Percentiles rank a stretch among this genome's conserved stretches.
These are phyloP conservation scores for Penaeus vannamei DNA, from an alignment of 1,140 invertebrate species.

Conservation along the genomic window DNA sequence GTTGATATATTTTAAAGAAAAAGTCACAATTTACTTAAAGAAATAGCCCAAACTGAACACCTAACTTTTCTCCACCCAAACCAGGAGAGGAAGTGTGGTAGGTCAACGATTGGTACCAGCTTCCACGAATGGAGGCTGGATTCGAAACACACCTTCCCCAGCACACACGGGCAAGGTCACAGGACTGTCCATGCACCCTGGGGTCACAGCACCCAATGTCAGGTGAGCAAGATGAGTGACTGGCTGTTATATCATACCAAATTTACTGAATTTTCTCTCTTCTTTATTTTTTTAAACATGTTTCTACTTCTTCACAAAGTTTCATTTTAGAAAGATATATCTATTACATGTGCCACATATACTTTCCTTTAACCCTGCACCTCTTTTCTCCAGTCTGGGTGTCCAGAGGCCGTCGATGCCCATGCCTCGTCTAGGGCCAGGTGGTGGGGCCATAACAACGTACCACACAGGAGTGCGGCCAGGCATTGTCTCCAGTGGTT, in stretches of 20 bases:
- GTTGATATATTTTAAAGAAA: too few relatives aligned
- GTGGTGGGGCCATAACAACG: conserved; percentile 46
- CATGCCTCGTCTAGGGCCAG: conserved; percentile 36
- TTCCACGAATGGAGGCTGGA: conserved; percentile 36
- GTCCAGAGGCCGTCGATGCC: conserved; percentile 41
- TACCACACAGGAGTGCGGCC: conserved; percentile 50
- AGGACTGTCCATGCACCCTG: conserved; percentile 35
- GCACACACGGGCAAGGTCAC: conserved; percentile 49
- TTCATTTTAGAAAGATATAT: too few relatives aligned
- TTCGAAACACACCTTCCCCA: conserved; percentile 39
- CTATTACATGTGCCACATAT: too few relatives aligned
- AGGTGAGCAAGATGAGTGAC: conserved; percentile 1
- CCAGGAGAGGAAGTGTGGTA: conserved; percentile 47
- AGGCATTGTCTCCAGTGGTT: conserved; percentile 16
- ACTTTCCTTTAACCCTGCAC: too few relatives aligned
- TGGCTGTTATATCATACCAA: too few relatives aligned
- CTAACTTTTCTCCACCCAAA: too few relatives aligned
- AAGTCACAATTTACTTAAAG: too few relatives aligned
- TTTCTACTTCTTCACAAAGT: too few relatives aligned
- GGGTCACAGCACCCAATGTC: conserved; percentile 48
- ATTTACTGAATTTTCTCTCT: too few relatives aligned
- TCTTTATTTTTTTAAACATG: too few relatives aligned
- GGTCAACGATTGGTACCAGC: conserved; percentile 52
- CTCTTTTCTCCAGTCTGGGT: conserved; percentile 19
- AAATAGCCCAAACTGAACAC: too few relatives aligned